Conservation (phyloP, 30 jellyfish, hydroid and myxozoan genomes). For the Cassiopea andromeda region DNA sequence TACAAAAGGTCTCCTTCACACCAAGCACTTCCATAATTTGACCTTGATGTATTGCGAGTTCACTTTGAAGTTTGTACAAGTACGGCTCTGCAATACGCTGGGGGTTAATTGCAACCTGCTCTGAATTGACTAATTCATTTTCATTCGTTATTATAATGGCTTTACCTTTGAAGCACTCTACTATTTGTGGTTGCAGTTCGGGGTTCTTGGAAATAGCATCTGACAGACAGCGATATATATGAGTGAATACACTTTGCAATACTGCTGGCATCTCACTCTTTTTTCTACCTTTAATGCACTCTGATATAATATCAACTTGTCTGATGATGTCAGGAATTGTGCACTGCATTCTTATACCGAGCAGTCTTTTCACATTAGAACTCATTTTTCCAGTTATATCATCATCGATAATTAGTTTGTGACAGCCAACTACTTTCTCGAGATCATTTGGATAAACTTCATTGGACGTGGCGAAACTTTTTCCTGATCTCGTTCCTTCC, state of each 20-base stretch:
- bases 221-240: neutral
- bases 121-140: constrained; percentile 22
- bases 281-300: neutral
- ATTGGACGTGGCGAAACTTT: neutral
- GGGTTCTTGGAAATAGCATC: neutral
- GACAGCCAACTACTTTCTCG: constrained; percentile 47
- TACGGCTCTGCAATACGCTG: constrained; percentile 48
- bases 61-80: constrained; percentile 33
- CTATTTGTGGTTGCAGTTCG: neutral
- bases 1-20: constrained; percentile 33
- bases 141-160: constrained; percentile 22
- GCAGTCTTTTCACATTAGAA: neutral
- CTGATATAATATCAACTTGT: constrained; percentile 21
- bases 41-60: neutral
- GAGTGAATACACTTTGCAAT: neutral
- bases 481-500: constrained; percentile 5
- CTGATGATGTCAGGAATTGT: constrained; percentile 1
- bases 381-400: neutral
- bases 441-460: neutral
- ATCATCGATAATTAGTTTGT: constrained; percentile 20
- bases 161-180: neutral
- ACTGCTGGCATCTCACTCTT: neutral
- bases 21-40: constrained; percentile 51
- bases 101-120: constrained; percentile 13
- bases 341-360: constrained; percentile 9